These are phyloP conservation scores for Callaeas wilsoni DNA, from an alignment of 2,113 vertebrate genomes.

Conservation along the genomic window DNA sequence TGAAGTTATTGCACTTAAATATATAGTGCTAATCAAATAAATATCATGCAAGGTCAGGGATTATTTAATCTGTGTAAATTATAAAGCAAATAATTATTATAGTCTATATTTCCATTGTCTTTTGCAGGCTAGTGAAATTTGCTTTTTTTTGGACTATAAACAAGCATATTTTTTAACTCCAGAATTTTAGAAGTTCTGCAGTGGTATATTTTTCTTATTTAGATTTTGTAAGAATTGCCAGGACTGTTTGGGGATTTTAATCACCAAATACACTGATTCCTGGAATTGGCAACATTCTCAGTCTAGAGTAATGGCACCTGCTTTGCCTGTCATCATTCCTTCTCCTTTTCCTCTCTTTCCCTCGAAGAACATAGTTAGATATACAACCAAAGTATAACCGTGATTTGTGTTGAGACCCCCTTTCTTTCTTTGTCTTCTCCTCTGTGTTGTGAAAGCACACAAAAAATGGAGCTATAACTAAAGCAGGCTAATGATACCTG, in stretches of 20 bases:
- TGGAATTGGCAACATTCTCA: not conserved
- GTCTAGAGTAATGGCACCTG: not conserved
- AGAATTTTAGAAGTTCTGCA: not conserved
- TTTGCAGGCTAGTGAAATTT: not conserved
- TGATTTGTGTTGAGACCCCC: accelerated
- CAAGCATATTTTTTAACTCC: not conserved
- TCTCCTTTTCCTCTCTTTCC: not conserved
- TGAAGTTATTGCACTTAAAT: not conserved
- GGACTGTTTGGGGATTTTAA: not conserved
- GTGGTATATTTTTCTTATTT: not conserved
- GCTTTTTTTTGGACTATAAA: not conserved
- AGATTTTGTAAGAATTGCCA: not conserved
- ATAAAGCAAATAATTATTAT: not conserved
- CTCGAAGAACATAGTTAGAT: not conserved
- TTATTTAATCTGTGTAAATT: not conserved
- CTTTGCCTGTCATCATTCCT: not conserved
- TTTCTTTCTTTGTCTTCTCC: not conserved
- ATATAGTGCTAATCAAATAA: not conserved
- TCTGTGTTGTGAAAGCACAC: not conserved
- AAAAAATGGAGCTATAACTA: not conserved
- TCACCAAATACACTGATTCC: not conserved
- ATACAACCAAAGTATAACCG: not conserved
- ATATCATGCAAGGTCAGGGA: not conserved
- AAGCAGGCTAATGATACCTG: not conserved
- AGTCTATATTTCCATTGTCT: not conserved